Percentiles rank a stretch among this genome's conserved stretches.
Evolutionary conservation across 1,140 invertebrate species (phyloP).

Genomic region (Leptonema lineaticorne): DNA sequence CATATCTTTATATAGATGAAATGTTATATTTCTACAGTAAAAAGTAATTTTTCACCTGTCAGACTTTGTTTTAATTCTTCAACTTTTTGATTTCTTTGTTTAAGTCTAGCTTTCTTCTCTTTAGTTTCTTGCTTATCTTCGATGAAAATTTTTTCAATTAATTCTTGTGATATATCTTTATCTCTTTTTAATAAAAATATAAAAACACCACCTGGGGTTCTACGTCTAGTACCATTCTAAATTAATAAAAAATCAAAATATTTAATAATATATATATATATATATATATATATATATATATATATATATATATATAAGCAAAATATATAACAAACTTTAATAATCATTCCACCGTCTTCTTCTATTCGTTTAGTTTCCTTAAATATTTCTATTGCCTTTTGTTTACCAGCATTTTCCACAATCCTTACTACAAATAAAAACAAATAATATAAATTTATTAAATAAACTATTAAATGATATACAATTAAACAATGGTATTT

Average conservation of each 20-base stretch:
- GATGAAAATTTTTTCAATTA: slow-evolving; percentile 71
- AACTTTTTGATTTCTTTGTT: slow-evolving; percentile 62
- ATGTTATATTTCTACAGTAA: no score
- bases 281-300: no score
- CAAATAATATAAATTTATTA: slow-evolving; percentile 13
- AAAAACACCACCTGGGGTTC: slow-evolving; percentile 83
- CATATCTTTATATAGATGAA: no score
- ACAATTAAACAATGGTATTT: slow-evolving; percentile 44
- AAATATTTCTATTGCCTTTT: slow-evolving; percentile 73
- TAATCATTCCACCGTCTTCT: slow-evolving; percentile 78
- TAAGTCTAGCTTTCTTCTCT: slow-evolving; percentile 54
- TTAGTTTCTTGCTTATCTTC: slow-evolving; percentile 64
- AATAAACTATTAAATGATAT: slow-evolving; percentile 21
- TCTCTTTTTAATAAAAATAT: slow-evolving; percentile 78
- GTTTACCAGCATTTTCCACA: slow-evolving; percentile 69
- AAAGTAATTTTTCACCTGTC: slow-evolving; percentile 52
- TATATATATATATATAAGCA: background rate
- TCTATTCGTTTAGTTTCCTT: slow-evolving; percentile 78
- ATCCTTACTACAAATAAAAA: slow-evolving; percentile 63
- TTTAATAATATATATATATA: background rate
- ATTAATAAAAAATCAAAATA: slow-evolving; percentile 23
- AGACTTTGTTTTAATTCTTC: slow-evolving; percentile 64
- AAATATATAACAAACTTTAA: slow-evolving; percentile 59
- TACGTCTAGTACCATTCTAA: slow-evolving; percentile 75
- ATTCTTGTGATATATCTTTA: slow-evolving; percentile 65